A percentile compares a stretch with the other conserved stretches of the same genome.
These are phyloP conservation scores for Calonectris borealis DNA, from an alignment of 2,113 vertebrate genomes.

Conservation along the genomic window DNA sequence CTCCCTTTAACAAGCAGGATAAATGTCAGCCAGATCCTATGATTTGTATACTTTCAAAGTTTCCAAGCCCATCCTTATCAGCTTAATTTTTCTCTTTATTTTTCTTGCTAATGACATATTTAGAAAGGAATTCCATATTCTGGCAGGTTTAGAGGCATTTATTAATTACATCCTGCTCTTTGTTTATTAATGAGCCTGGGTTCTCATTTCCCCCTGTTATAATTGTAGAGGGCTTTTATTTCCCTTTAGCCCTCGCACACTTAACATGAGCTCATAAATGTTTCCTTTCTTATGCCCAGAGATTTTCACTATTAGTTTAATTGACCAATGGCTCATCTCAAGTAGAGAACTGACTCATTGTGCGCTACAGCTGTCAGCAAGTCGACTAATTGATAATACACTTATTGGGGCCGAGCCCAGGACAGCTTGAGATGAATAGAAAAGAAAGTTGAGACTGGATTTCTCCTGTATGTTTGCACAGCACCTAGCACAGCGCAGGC, in stretches of 20 bases:
- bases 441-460: neutral
- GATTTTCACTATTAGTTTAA: slow-evolving; percentile 18
- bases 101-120: slow-evolving; percentile 13
- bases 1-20: neutral
- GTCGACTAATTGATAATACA: neutral
- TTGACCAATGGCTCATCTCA: neutral
- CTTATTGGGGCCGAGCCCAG: neutral
- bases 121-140: slow-evolving; percentile 39
- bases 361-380: slow-evolving; percentile 19
- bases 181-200: slow-evolving; percentile 36
- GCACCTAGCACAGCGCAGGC: neutral
- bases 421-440: neutral
- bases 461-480: neutral
- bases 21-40: neutral
- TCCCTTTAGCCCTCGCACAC: neutral
- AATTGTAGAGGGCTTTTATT: slow-evolving; percentile 19
- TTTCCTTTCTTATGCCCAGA: slow-evolving; percentile 27
- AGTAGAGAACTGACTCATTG: neutral
- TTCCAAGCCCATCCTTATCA: slow-evolving; percentile 19
- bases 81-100: slow-evolving; percentile 24
- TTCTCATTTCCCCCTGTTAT: neutral
- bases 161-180: slow-evolving; percentile 56
- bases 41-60: neutral
- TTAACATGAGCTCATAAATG: slow-evolving; percentile 9
- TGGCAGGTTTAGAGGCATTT: neutral